Conservation (phyloP, 2,888 invertebrate species). For the Agrilus mali region DNA sequence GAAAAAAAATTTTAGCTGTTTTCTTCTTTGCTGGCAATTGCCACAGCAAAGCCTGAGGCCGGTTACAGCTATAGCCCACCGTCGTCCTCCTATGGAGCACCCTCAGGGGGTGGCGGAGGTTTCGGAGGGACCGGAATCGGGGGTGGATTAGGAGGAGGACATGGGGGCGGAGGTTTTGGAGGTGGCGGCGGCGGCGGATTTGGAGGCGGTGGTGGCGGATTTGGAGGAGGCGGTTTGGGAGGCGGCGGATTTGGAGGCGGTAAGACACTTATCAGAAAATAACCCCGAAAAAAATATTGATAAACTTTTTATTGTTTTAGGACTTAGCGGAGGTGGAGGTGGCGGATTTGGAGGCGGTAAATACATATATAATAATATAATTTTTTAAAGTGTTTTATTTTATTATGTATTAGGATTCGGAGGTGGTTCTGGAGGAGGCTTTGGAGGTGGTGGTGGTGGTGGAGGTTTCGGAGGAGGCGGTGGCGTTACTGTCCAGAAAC, state of each 20-base stretch:
- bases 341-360: conserved; percentile 15
- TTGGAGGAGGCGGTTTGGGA: conserved; percentile 10
- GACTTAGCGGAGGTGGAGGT: conserved; percentile 18
- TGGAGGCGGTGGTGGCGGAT: conserved; percentile 9
- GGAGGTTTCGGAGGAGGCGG: conserved; percentile 37
- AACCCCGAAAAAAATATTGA: background rate
- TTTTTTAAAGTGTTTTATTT: background rate
- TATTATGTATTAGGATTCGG: conserved; percentile 5
- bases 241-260: conserved; percentile 9
- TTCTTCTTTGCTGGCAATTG: conserved; percentile 41
- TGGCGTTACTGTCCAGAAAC: conserved; percentile 64
- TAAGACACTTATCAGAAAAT: background rate
- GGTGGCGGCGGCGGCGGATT: conserved; percentile 11
- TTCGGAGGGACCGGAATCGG: conserved; percentile 18
- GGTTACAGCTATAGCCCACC: conserved; percentile 45
- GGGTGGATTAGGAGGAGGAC: conserved; percentile 18
- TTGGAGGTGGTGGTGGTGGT: conserved; percentile 36
- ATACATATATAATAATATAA: conserved; percentile 20
- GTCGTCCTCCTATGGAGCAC: conserved; percentile 31
- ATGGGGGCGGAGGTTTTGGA: conserved; percentile 6
- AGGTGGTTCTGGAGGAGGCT: conserved; percentile 22
- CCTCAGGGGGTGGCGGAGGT: conserved; percentile 30
- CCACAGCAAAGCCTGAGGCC: conserved; percentile 50
- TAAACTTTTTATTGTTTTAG: background rate
- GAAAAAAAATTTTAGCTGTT: conserved; percentile 23